These are phyloP conservation scores for Serinus canaria DNA, from an alignment of 2,113 vertebrate genomes.

Conservation along the genomic window DNA sequence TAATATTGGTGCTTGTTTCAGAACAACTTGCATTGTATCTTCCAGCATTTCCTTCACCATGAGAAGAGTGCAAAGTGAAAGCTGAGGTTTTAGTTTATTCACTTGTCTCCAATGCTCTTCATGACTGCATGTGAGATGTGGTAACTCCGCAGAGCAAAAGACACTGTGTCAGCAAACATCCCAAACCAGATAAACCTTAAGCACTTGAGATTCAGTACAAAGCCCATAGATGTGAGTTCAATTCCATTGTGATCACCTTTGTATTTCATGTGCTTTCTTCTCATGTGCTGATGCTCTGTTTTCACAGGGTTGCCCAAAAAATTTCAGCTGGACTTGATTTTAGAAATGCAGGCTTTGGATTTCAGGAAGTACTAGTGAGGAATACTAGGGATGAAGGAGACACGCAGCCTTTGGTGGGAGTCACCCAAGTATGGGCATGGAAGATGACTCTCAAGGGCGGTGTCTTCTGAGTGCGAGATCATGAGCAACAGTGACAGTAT, in stretches of 20 bases:
- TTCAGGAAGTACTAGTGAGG: neutral
- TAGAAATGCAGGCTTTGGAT: neutral
- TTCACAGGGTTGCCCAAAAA: neutral
- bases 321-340: neutral
- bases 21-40: neutral
- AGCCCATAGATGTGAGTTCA: neutral
- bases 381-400: neutral
- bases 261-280: neutral
- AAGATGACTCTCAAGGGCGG: neutral
- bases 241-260: neutral
- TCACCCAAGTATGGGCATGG: neutral
- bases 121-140: neutral
- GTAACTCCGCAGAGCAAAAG: neutral
- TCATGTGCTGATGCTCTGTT: neutral
- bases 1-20: neutral
- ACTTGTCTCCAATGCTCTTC: neutral
- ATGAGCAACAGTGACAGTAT: neutral
- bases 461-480: neutral
- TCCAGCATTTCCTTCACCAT: neutral
- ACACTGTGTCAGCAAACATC: neutral
- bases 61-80: neutral
- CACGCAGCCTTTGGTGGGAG: neutral
- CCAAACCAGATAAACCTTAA: neutral
- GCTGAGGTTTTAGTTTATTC: neutral
- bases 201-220: neutral